phyloP scores from a whole-genome alignment of 2,797 vertebrate genomes.

The Gila robusta region DNA sequence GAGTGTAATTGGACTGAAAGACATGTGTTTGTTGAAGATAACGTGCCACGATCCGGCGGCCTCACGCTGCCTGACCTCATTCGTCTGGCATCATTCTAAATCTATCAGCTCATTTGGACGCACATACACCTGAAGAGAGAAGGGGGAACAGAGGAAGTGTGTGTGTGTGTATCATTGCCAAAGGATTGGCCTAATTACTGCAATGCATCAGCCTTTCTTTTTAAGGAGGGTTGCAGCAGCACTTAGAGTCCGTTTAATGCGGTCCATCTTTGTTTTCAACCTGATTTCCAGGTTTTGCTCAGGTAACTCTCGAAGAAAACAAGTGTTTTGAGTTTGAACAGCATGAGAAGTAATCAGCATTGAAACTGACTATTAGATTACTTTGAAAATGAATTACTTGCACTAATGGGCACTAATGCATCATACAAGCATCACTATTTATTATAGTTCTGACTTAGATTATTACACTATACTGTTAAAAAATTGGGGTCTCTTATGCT shows the following conservation, averaged over 20 bases:
- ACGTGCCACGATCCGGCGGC: constrained; percentile 52
- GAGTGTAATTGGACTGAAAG: constrained; percentile 61
- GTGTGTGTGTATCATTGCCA: constrained; percentile 10
- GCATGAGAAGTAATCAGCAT: background rate
- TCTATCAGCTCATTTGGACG: constrained; percentile 49
- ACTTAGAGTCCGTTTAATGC: constrained; percentile 15
- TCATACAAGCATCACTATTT: background rate
- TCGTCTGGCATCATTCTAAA: constrained; percentile 53
- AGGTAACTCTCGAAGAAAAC: constrained; percentile 1
- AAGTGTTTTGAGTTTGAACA: background rate
- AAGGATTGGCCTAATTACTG: constrained; percentile 44
- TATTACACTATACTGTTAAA: background rate
- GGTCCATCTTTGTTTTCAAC: constrained; percentile 14
- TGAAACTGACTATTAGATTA: background rate
- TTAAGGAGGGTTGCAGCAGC: background rate
- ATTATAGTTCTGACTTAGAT: background rate
- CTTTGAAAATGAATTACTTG: background rate
- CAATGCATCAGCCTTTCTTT: constrained; percentile 45
- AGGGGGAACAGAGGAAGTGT: constrained; percentile 19
- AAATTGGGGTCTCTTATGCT: background rate
- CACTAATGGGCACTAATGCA: background rate
- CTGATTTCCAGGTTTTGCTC: background rate
- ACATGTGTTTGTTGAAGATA: constrained; percentile 67
- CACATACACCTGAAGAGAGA: constrained; percentile 31
- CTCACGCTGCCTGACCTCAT: constrained; percentile 54